Percentiles rank a stretch among this genome's conserved stretches.
These are phyloP conservation scores for Zonitis immaculata DNA, from an alignment of 2,888 invertebrate genomes.

Conservation along the genomic window DNA sequence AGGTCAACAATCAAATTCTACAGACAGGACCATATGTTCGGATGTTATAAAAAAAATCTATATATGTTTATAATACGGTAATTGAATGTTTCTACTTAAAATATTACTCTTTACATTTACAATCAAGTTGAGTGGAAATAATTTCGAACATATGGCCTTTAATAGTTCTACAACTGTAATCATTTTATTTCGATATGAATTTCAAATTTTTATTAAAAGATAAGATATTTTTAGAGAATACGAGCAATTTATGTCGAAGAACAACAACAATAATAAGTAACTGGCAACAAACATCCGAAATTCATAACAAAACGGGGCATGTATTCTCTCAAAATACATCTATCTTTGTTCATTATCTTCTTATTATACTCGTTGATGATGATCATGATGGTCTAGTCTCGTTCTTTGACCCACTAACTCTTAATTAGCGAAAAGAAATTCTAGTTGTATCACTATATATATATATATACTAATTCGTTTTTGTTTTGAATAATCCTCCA, in stretches of 20 bases:
- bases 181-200: no score
- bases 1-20: neutral
- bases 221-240: no score
- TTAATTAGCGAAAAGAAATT: neutral
- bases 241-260: no score
- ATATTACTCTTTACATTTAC: neutral
- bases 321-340: neutral
- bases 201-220: no score
- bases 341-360: neutral
- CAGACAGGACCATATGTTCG: neutral
- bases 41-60: no score
- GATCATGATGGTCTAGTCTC: neutral
- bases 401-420: neutral
- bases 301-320: neutral
- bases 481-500: constrained; percentile 41
- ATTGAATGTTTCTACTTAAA: neutral
- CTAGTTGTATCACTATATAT: no score
- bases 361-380: neutral
- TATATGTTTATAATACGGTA: neutral
- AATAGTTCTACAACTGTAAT: neutral
- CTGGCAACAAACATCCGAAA: neutral
- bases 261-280: no score
- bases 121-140: neutral
- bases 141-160: neutral
- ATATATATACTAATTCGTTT: no score